Base-by-base conservation (phyloP, 2,888 invertebrate genomes). In the Rhagophthalmus giganteus region DNA sequence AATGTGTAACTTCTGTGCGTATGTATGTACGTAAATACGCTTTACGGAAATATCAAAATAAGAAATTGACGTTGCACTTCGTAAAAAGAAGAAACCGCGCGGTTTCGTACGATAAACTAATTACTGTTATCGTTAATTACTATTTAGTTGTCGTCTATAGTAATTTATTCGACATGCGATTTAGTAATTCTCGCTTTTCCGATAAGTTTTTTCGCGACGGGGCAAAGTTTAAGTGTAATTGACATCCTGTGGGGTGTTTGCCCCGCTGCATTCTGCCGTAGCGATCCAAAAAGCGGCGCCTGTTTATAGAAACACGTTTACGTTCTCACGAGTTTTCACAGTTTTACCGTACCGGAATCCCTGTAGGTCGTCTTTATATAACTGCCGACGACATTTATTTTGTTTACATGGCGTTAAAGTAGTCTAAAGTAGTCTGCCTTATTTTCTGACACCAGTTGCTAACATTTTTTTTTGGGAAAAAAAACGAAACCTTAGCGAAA, bases 271-370 rank as follows among this genome's bases (percentile, higher is more conserved):
- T 20, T 32, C 38, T 27, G 28, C 30, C 25, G 33, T 50, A 42
- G 39, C 41, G 37, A 50, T 44, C 50, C 37, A 27, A 15, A n/a
- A 28, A 37, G 37, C 45, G 45, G 28, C 35, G 41, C 12, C 32
- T 37, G 16, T n/a, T 45, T 45, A 45, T 35, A 38, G 33, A 37
- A 55, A 55, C 55, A 55, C 39, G 55, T 55, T 55, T 51, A 30
- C 27, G 51, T 55, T 55, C 55, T 51, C 55, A 55, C 55, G 55
- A 47, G 39, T 45, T 38, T 42, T 31, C 42, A 42, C 31, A 30
- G 35, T 31, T 38, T 40, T 47, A 51, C 38, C 33, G 46, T 32
- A 47, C 42, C 53, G 47, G 47, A 47, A 42, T 53, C 47, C 41
- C 35, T 32, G 40, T 30, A 47, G 32, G 41, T 53, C 41, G 53